These are phyloP conservation scores for Neodiprion pinetum DNA, from an alignment of 1,140 invertebrate species.

Conservation along the genomic window DNA sequence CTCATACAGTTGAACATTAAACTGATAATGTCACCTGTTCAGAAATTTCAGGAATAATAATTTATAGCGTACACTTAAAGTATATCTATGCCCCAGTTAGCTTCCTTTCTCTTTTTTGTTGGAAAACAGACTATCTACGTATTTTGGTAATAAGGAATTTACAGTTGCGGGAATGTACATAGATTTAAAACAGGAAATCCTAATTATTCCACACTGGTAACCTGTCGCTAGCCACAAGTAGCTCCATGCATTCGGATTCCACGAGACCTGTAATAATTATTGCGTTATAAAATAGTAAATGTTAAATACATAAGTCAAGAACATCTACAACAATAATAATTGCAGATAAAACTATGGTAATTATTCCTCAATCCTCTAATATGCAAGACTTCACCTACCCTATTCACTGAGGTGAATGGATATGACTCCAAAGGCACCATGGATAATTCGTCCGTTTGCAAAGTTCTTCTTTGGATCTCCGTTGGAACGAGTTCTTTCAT, in stretches of 20 bases:
- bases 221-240: conserved; percentile 56
- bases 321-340: too few species aligned
- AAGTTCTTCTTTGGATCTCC: neutral
- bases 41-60: neutral
- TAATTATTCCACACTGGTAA: conserved; percentile 60
- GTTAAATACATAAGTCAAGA: too few species aligned
- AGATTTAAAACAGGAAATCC: conserved; percentile 50
- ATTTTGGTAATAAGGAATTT: conserved; percentile 34
- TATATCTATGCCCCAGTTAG: neutral
- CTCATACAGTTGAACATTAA: too few species aligned
- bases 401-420: conserved; percentile 53
- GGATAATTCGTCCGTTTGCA: conserved; percentile 25
- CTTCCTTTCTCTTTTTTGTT: neutral
- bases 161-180: conserved; percentile 34
- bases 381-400: conserved; percentile 28
- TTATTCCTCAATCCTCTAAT: too few species aligned
- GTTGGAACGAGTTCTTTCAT: neutral
- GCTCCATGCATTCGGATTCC: conserved; percentile 61
- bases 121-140: conserved; percentile 23
- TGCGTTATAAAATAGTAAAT: neutral
- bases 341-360: too few species aligned
- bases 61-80: neutral
- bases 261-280: conserved; percentile 46
- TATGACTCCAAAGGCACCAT: conserved; percentile 48
- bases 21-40: neutral